phyloP scores from a whole-genome alignment of 2,888 invertebrate genomes.

The Chrysolina americana region DNA sequence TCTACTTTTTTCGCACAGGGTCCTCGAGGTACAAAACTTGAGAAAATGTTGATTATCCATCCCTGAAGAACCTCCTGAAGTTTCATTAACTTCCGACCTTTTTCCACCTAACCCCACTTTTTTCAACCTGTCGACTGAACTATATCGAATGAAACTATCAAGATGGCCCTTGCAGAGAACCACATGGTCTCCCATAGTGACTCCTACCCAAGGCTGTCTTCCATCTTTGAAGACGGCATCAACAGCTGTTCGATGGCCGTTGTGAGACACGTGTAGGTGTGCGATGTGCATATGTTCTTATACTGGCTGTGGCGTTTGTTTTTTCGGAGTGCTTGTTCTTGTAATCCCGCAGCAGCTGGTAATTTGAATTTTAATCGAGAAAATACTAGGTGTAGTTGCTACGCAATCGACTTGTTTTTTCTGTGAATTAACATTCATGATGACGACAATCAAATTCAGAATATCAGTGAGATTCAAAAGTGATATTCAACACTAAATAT shows the following conservation, averaged over 20 bases:
- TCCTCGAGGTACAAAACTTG: no score
- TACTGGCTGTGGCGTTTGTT: background rate
- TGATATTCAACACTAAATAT: no score
- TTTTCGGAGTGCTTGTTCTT: background rate
- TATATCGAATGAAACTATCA: background rate
- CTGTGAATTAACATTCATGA: no score
- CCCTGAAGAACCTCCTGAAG: no score
- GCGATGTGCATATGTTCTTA: background rate
- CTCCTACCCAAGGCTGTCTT: background rate
- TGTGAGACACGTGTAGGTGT: slow-evolving; percentile 11
- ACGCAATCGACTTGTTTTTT: no score
- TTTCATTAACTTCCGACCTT: no score
- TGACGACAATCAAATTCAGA: no score
- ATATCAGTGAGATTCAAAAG: no score
- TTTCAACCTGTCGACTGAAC: background rate
- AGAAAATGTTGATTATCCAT: no score
- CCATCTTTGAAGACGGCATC: slow-evolving; percentile 9
- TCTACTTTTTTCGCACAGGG: no score
- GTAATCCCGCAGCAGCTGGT: background rate
- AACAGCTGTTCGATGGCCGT: slow-evolving; percentile 1
- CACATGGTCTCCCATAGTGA: background rate
- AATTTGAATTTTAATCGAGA: background rate
- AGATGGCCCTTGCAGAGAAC: background rate
- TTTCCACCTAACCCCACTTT: no score
- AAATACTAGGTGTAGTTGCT: background rate